Evolutionary conservation across 2,113 vertebrate genomes (phyloP).

Genomic region (human (Homo sapiens)): DNA sequence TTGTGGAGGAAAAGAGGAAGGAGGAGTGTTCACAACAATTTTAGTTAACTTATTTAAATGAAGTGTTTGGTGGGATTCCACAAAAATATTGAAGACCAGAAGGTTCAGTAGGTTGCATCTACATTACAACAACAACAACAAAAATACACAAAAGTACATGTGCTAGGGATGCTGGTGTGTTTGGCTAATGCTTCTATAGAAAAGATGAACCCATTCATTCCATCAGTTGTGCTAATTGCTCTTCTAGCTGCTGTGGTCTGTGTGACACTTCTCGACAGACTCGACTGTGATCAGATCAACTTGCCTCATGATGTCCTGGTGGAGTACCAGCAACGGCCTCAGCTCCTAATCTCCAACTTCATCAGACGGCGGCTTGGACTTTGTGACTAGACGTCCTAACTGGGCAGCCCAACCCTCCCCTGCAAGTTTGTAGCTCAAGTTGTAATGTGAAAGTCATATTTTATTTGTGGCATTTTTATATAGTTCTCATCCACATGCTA

Average conservation of each 20-base stretch:
- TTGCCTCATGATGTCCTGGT: constrained; percentile 86
- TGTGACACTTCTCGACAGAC: constrained; percentile 88
- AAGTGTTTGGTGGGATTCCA: neutral
- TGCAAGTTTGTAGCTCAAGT: neutral
- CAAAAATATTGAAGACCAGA: neutral
- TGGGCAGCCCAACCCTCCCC: neutral
- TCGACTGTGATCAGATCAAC: constrained; percentile 92
- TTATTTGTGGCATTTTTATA: neutral
- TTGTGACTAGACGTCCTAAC: neutral
- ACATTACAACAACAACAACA: neutral
- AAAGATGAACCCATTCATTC: neutral
- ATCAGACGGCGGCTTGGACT: constrained; percentile 88
- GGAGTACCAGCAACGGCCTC: constrained; percentile 90
- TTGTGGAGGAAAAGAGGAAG: neutral
- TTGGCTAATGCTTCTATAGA: neutral
- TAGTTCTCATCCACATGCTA: neutral
- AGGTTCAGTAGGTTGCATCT: neutral
- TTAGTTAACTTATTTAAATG: neutral
- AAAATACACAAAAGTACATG: neutral
- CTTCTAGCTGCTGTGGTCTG: constrained; percentile 91
- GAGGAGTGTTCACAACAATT: neutral
- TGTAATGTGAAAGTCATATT: neutral
- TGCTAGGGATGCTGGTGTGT: neutral
- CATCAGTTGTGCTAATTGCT: neutral
- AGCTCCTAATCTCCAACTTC: constrained; percentile 88